Evolutionary conservation across 2,797 vertebrate species (phyloP).

Genomic region (Halcyon smyrnensis): DNA sequence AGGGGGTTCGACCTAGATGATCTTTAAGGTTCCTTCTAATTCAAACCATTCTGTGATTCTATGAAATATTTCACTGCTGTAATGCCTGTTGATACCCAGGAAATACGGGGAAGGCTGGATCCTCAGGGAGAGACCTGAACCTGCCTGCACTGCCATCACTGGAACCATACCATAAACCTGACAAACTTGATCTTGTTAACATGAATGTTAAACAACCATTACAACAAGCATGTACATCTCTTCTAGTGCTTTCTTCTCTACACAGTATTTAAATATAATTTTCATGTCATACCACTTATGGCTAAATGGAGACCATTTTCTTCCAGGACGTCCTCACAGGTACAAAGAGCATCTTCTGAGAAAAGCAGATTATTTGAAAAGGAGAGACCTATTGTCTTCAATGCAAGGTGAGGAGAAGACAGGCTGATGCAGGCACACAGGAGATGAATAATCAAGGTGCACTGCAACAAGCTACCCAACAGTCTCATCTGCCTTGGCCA

Average conservation of each 20-base stretch:
- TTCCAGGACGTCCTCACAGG: background rate
- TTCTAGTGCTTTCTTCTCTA: background rate
- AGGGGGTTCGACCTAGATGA: background rate
- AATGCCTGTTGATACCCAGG: background rate
- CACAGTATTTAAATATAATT: background rate
- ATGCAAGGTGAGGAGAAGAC: background rate
- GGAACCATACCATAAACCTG: background rate
- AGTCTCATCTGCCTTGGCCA: background rate
- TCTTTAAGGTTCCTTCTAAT: background rate
- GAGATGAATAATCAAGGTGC: background rate
- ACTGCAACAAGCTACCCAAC: background rate
- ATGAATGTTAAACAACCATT: rapidly evolving
- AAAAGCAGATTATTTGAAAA: background rate
- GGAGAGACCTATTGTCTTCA: background rate
- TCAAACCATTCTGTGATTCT: background rate
- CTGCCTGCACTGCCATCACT: background rate
- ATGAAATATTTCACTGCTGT: background rate
- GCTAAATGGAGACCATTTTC: background rate
- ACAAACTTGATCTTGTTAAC: background rate
- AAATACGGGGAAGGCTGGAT: background rate
- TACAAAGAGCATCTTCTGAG: background rate
- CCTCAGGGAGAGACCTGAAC: background rate
- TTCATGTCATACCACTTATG: background rate
- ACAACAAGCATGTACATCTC: background rate
- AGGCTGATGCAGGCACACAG: background rate